Evolutionary conservation across 2,888 invertebrate species (phyloP).

Genomic region (Tolmerus cingulatus): DNA sequence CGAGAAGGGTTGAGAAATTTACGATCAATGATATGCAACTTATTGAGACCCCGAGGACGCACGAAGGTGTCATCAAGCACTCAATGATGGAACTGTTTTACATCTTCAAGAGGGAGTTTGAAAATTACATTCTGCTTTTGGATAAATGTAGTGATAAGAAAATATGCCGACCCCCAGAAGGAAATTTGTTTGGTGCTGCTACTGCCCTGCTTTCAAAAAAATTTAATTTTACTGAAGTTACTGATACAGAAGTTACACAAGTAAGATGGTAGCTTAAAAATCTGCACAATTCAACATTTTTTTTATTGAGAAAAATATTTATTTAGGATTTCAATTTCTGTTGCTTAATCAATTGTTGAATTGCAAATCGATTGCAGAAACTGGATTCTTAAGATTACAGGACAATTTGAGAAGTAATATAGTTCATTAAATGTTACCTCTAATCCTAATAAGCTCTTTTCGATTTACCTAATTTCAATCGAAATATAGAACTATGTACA

Average conservation of each 20-base stretch:
- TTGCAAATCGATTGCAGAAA: too few relatives aligned
- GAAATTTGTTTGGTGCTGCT: constrained; percentile 19
- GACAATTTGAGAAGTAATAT: too few relatives aligned
- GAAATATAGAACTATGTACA: too few relatives aligned
- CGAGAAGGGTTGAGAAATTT: not conserved
- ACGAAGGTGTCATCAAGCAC: not conserved
- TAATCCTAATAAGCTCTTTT: too few relatives aligned
- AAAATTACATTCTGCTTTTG: not conserved
- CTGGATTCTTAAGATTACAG: too few relatives aligned
- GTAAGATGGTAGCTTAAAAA: not conserved
- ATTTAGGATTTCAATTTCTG: not conserved
- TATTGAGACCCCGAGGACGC: not conserved
- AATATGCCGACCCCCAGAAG: not conserved
- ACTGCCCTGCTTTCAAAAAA: constrained; percentile 12
- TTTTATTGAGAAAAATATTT: not conserved
- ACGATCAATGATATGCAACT: not conserved
- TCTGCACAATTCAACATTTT: not conserved
- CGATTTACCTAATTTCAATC: too few relatives aligned
- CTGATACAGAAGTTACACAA: not conserved
- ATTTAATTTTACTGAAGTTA: constrained; percentile 22
- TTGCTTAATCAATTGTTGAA: not conserved
- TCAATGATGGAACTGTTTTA: not conserved
- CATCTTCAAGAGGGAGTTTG: not conserved
- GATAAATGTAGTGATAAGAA: not conserved
- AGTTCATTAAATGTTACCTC: too few relatives aligned